A percentile compares a stretch with the other conserved stretches of the same genome.
These are phyloP conservation scores for Cyprinodon diabolis DNA, from an alignment of 2,797 vertebrate genomes.

Conservation along the genomic window DNA sequence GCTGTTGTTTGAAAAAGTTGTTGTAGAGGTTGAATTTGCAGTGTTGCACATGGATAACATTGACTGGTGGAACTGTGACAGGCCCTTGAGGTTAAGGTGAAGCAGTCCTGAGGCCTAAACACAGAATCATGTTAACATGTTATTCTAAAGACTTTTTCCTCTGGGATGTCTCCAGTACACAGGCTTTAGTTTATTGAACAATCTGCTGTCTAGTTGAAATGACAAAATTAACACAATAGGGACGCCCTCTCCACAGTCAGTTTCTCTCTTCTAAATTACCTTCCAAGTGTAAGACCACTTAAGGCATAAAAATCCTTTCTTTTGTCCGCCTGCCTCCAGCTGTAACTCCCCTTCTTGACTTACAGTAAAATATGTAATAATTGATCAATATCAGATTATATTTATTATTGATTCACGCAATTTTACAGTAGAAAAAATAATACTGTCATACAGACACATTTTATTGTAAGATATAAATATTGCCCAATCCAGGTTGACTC, in stretches of 20 bases:
- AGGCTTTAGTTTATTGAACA: conserved; percentile 53
- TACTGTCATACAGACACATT: conserved; percentile 30
- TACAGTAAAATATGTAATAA: conserved; percentile 47
- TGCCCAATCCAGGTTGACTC: conserved; percentile 25
- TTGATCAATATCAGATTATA: conserved; percentile 51
- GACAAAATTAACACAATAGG: conserved; percentile 45
- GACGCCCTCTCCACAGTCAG: conserved; percentile 21
- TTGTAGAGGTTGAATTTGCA: conserved; percentile 41
- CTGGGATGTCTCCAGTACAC: conserved; percentile 55
- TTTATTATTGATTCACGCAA: conserved; percentile 28
- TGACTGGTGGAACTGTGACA: conserved; percentile 57
- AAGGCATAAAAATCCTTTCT: conserved; percentile 26
- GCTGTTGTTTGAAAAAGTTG: conserved; percentile 33
- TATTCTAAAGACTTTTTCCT: conserved; percentile 59
- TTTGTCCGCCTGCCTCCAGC: conserved; percentile 16
- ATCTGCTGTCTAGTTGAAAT: conserved; percentile 46
- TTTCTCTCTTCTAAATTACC: conserved; percentile 12
- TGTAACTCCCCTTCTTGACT: conserved; percentile 35
- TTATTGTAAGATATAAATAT: conserved; percentile 27
- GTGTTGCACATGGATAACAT: conserved; percentile 59
- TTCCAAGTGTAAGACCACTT: conserved; percentile 24
- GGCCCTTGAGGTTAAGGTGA: conserved; percentile 65
- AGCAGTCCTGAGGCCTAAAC: conserved; percentile 65
- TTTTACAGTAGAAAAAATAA: conserved; percentile 33
- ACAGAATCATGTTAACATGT: conserved; percentile 55